Conservation (phyloP, 2,888 invertebrate species). For the Mythimna pallens region DNA sequence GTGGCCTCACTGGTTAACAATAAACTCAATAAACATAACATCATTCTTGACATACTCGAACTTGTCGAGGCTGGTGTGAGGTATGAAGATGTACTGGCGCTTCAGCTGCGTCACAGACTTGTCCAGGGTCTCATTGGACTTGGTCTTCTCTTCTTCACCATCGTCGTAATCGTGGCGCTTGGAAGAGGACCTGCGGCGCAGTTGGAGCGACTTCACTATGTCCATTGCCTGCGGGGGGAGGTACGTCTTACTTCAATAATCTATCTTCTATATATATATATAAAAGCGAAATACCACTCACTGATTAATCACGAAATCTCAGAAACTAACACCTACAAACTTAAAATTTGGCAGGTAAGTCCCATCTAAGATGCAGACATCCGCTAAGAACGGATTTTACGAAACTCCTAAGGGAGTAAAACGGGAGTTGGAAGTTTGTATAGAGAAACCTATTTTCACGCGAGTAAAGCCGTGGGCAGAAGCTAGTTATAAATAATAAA, state of each 20-base stretch:
- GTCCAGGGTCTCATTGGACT: slow-evolving; percentile 79
- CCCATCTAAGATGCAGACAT: too few species aligned
- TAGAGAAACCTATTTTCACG: too few species aligned
- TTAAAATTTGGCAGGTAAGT: too few species aligned
- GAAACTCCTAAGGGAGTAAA: too few species aligned
- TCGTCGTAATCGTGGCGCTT: slow-evolving; percentile 83
- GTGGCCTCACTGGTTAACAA: slow-evolving; percentile 76
- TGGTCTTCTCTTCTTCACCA: slow-evolving; percentile 72
- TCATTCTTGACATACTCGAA: slow-evolving; percentile 91
- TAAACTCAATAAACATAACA: slow-evolving; percentile 91
- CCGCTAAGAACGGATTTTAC: too few species aligned
- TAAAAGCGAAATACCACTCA: too few species aligned
- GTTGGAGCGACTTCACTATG: slow-evolving; percentile 91
- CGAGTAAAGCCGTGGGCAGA: too few species aligned
- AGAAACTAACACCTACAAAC: too few species aligned
- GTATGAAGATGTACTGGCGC: slow-evolving; percentile 92
- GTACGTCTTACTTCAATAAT: background rate
- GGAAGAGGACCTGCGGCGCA: slow-evolving; percentile 84
- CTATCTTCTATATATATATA: too few species aligned
- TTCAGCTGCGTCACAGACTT: slow-evolving; percentile 82
- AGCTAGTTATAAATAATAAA: too few species aligned
- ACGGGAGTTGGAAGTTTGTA: too few species aligned
- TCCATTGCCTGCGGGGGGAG: slow-evolving; percentile 88
- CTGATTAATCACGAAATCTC: too few species aligned
- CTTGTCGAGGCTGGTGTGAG: slow-evolving; percentile 91